A percentile compares a stretch with the other conserved stretches of the same genome.
These are phyloP conservation scores for Microctenopoma steveboyesi DNA, from an alignment of 2,797 vertebrate genomes.

Conservation along the genomic window DNA sequence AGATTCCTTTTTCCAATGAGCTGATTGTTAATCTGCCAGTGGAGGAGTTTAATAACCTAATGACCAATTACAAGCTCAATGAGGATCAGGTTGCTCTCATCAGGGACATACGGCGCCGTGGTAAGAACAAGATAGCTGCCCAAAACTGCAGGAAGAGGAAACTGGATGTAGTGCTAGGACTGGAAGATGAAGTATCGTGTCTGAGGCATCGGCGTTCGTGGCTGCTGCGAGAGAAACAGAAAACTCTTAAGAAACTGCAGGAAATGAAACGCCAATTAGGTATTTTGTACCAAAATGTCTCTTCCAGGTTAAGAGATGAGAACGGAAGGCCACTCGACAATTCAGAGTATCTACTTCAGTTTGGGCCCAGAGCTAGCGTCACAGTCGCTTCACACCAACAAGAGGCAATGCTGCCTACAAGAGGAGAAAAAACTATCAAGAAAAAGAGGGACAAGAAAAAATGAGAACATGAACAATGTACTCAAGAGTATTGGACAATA, in stretches of 20 bases:
- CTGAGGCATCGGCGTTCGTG: conserved; percentile 85
- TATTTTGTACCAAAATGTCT: conserved; percentile 90
- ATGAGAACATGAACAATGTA: conserved; percentile 71
- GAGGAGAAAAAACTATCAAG: conserved; percentile 79
- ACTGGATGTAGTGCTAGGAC: conserved; percentile 86
- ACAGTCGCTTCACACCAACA: conserved; percentile 80
- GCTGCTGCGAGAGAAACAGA: conserved; percentile 90
- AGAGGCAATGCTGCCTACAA: conserved; percentile 58
- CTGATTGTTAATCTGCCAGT: conserved; percentile 93
- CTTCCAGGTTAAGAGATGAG: conserved; percentile 88
- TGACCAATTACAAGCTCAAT: conserved; percentile 86
- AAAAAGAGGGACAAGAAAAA: conserved; percentile 90
- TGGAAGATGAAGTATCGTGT: conserved; percentile 87
- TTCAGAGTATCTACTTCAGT: conserved; percentile 84
- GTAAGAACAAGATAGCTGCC: conserved; percentile 97
- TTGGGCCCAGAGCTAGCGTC: conserved; percentile 82
- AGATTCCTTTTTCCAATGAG: conserved; percentile 94
- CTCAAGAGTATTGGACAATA: background rate
- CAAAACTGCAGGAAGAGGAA: conserved; percentile 97
- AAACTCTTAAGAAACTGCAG: conserved; percentile 87
- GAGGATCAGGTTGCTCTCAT: conserved; percentile 91
- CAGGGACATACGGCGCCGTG: conserved; percentile 92
- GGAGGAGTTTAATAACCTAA: conserved; percentile 93
- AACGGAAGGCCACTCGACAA: conserved; percentile 87
- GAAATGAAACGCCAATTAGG: conserved; percentile 91